Evolutionary conservation across 2,113 vertebrate genomes (phyloP).

Genomic region (Lota lota): DNA sequence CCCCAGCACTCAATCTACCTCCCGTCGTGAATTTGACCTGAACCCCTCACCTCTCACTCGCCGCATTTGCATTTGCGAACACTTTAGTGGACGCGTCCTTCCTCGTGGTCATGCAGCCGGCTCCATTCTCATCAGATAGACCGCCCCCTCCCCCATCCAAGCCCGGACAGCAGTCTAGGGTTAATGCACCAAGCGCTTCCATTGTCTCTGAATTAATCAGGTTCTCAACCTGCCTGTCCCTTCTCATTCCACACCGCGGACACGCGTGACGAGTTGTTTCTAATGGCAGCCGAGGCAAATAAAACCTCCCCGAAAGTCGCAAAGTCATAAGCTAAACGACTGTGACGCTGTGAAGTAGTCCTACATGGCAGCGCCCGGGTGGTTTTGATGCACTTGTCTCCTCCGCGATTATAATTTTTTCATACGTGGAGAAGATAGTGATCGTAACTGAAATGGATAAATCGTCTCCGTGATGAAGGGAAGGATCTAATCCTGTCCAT

Average conservation of each 20-base stretch:
- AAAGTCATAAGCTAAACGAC: constrained; percentile 28
- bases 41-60: constrained; percentile 67
- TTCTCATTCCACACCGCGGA: constrained; percentile 52
- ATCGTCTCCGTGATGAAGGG: constrained; percentile 40
- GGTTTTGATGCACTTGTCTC: constrained; percentile 19
- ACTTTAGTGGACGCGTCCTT: constrained; percentile 19
- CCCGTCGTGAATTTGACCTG: constrained; percentile 52
- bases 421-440: neutral
- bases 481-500: constrained; percentile 19
- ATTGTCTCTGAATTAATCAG: constrained; percentile 74
- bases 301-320: constrained; percentile 30
- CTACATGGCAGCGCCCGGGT: neutral
- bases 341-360: constrained; percentile 6
- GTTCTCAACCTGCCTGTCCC: constrained; percentile 52
- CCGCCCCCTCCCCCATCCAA: constrained; percentile 42
- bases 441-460: constrained; percentile 49
- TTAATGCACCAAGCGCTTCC: constrained; percentile 65
- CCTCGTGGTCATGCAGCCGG: constrained; percentile 55
- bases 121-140: constrained; percentile 66
- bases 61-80: constrained; percentile 69
- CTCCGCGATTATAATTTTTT: constrained; percentile 18
- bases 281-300: constrained; percentile 48
- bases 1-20: constrained; percentile 47
- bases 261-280: constrained; percentile 56
- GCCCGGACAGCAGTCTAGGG: constrained; percentile 58